Evolutionary conservation across 1,140 invertebrate genomes (phyloP).

Genomic region (Dendrolimus punctatus): DNA sequence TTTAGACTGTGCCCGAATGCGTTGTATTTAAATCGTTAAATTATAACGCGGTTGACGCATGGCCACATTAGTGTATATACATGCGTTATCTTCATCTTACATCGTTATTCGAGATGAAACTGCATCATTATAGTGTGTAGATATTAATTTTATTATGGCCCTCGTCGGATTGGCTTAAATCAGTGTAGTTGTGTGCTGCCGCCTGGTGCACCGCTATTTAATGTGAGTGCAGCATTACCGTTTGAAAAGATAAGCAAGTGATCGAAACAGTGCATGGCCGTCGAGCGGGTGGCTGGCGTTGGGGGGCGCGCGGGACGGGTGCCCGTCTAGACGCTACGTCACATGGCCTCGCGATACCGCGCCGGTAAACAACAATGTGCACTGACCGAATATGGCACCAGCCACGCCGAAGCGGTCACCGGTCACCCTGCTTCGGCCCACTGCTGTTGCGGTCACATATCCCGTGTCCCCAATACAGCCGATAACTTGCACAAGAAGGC

Average conservation of each 20-base stretch:
- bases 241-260: constrained; percentile 65
- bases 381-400: constrained; percentile 68
- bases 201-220: constrained; percentile 22
- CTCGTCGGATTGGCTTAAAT: too few relatives aligned
- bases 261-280: constrained; percentile 46
- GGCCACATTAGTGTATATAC: too few relatives aligned
- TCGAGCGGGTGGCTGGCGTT: constrained; percentile 11
- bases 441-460: constrained; percentile 20
- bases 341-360: constrained; percentile 66
- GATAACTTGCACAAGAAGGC: neutral
- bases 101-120: too few relatives aligned
- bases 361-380: constrained; percentile 69
- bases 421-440: constrained; percentile 35
- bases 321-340: constrained; percentile 68
- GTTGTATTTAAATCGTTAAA: too few relatives aligned
- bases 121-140: too few relatives aligned
- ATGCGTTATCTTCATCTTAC: too few relatives aligned
- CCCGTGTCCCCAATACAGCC: constrained; percentile 11
- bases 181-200: too few relatives aligned
- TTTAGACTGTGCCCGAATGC: too few relatives aligned
- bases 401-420: constrained; percentile 33
- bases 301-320: constrained; percentile 17
- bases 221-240: constrained; percentile 49
- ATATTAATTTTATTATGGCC: too few relatives aligned
- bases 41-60: too few relatives aligned